Conservation (phyloP, 2,113 vertebrate genomes). For the Perccottus glenii region DNA sequence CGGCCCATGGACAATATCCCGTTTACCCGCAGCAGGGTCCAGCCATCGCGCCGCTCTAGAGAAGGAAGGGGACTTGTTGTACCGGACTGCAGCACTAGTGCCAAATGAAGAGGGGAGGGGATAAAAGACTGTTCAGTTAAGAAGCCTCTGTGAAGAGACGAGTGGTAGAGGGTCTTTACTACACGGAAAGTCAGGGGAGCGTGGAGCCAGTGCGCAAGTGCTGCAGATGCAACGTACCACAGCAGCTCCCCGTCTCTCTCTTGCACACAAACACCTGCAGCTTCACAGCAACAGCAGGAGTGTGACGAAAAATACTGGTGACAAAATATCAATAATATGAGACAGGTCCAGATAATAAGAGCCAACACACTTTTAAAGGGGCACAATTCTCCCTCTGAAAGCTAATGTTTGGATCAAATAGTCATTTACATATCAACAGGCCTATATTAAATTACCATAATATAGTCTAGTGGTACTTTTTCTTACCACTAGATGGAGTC, state of each 20-base stretch:
- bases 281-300: conserved; percentile 12
- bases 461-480: no score
- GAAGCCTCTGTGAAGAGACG: background rate
- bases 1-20: conserved; percentile 72
- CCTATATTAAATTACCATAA: no score
- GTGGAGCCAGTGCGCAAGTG: conserved; percentile 50
- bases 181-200: conserved; percentile 33
- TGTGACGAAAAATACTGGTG: background rate
- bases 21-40: conserved; percentile 53
- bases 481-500: no score
- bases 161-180: conserved; percentile 13
- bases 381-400: no score
- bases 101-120: conserved; percentile 16
- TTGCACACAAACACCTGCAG: conserved; percentile 34
- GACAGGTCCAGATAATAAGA: no score
- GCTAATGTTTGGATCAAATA: no score
- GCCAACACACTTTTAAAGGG: no score
- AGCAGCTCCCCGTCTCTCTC: conserved; percentile 29
- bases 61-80: conserved; percentile 55
- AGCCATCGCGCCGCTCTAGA: conserved; percentile 36
- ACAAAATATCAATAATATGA: background rate
- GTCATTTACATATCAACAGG: no score
- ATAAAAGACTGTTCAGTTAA: background rate
- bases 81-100: conserved; percentile 55
- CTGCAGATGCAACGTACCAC: conserved; percentile 66